These are phyloP conservation scores for Albula glossodonta DNA, from an alignment of 2,113 vertebrate species.

Conservation along the genomic window DNA sequence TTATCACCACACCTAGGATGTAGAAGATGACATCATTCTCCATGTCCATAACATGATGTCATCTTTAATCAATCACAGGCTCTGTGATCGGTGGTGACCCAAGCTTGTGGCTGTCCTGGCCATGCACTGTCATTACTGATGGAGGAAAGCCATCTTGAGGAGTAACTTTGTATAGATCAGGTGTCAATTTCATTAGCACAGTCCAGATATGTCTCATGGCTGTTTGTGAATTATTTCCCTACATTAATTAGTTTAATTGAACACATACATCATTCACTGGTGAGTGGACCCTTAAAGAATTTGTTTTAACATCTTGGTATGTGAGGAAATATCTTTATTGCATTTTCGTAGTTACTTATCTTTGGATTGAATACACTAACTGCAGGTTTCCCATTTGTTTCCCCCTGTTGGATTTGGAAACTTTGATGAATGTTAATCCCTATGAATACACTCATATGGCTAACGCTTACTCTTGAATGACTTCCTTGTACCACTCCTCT, in stretches of 20 bases:
- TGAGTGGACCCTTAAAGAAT: background rate
- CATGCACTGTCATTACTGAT: background rate
- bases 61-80: conserved; percentile 50
- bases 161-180: background rate
- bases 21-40: conserved; percentile 64
- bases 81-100: background rate
- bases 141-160: background rate
- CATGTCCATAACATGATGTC: conserved; percentile 54
- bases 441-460: background rate
- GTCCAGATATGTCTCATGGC: background rate
- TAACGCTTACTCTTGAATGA: background rate
- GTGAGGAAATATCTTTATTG: background rate
- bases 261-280: background rate
- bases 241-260: background rate
- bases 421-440: background rate
- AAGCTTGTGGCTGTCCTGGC: background rate
- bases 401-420: background rate
- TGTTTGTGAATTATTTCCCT: background rate
- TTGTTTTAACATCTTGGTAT: background rate
- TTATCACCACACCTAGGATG: conserved; percentile 2
- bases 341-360: background rate
- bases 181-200: background rate
- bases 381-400: background rate
- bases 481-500: background rate
- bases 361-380: background rate